A percentile compares a stretch with the other conserved stretches of the same genome.
Conservation (phyloP, 2,113 vertebrate species). For the Petaurus breviceps region DNA sequence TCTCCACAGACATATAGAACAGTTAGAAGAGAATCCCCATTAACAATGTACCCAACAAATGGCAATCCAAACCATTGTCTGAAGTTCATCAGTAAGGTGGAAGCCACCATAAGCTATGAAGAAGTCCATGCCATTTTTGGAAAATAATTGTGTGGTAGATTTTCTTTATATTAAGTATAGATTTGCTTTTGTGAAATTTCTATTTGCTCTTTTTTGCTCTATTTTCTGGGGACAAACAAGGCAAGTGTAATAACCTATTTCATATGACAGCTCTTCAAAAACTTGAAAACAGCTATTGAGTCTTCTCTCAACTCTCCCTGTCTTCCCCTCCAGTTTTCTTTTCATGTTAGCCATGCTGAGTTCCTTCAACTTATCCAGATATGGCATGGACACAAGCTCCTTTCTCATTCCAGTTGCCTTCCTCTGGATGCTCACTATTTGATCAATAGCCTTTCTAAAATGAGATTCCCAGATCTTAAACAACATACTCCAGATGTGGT, state of each 20-base stretch:
- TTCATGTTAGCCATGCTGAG: not conserved
- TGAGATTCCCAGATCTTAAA: not conserved
- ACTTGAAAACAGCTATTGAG: not conserved
- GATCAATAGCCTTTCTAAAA: not conserved
- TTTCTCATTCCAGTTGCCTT: not conserved
- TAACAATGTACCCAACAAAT: not conserved
- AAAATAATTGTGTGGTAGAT: not conserved
- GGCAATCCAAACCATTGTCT: not conserved
- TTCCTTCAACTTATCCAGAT: not conserved
- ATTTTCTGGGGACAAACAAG: not conserved
- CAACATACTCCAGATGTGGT: not conserved
- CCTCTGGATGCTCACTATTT: not conserved
- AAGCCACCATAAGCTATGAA: not conserved
- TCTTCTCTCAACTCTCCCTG: not conserved
- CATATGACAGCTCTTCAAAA: not conserved
- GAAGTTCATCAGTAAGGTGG: not conserved
- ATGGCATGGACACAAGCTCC: not conserved
- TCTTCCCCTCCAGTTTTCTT: not conserved
- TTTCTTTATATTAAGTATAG: not conserved
- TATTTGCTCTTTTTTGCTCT: not conserved
- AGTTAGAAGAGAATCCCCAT: not conserved
- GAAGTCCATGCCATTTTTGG: not conserved
- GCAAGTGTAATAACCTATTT: not conserved
- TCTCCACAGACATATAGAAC: not conserved
- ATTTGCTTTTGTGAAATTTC: not conserved